These are phyloP conservation scores for Eremobia ochroleuca DNA, from an alignment of 2,888 invertebrate species.

Conservation along the genomic window DNA sequence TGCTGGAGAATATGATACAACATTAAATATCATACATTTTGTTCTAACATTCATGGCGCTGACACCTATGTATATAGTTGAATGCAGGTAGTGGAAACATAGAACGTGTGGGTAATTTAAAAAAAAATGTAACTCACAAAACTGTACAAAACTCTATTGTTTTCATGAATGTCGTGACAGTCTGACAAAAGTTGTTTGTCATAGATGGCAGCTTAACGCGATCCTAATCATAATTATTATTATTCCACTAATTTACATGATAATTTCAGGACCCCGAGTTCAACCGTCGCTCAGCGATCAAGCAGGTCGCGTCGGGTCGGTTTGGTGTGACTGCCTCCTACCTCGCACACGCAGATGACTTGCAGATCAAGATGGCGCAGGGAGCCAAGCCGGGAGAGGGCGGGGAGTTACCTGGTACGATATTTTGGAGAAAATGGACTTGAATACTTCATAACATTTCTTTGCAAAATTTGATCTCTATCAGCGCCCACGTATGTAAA, in stretches of 20 bases:
- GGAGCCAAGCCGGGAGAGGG: slow-evolving; percentile 99
- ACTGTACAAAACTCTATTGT: too few relatives aligned
- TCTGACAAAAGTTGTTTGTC: neutral
- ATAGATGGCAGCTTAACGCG: neutral
- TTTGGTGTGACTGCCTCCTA: slow-evolving; percentile 99
- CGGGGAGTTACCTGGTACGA: slow-evolving; percentile 96
- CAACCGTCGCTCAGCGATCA: slow-evolving; percentile 98
- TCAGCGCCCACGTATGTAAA: neutral
- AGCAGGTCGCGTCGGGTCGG: slow-evolving; percentile 99
- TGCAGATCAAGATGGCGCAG: slow-evolving; percentile 99
- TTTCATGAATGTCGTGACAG: neutral
- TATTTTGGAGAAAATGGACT: neutral
- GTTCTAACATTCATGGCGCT: neutral
- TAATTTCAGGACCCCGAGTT: slow-evolving; percentile 92
- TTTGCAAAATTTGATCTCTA: neutral
- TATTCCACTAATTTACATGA: neutral
- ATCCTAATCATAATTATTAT: neutral
- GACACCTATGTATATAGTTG: neutral
- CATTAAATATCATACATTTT: neutral
- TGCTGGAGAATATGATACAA: neutral
- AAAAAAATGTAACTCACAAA: too few relatives aligned
- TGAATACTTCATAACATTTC: neutral
- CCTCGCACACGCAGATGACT: slow-evolving; percentile 98
- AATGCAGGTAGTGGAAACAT: neutral
- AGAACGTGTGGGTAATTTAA: too few relatives aligned